Base-by-base conservation (phyloP, 1,140 invertebrate species). In the Sitobion miscanthi region DNA sequence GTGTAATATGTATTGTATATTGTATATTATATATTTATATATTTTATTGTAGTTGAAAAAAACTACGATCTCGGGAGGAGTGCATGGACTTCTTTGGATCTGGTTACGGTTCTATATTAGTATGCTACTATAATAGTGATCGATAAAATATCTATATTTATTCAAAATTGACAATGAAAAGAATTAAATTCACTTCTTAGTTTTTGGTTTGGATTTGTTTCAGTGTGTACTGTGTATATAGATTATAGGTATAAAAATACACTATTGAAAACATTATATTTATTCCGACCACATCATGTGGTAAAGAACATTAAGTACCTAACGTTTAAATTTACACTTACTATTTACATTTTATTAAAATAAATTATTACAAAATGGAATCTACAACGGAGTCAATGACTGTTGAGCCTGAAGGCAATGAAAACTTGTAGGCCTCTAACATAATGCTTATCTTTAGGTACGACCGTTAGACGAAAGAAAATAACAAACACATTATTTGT, bases 321-420 rank as follows among this genome's bases (percentile, higher is more conserved):
- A 52, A 35, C n/a, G 86, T 88, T 52, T 88, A 88, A 54, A 88
- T 88, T 88, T 88, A 88, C 30, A 52, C 49, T 30, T 20, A 35
- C 38, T 86, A 86, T 88, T 88, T 88, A 88, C 47, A 88, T 88
- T 88, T 88, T 52, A 88, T 49, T 52, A 52, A 88, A 88, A 88
- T 88, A 88, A 88, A 88, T 52, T 88, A 52, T 52, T 88, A 88
- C 49, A 52, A 89, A 47, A 23, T 89, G 20, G 49, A 11, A 57
- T 88, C 49, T 54, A 14, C 77, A 91, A 91, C 90, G 30, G 42
- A 30, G 89, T 90, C 57, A n/a, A n/a, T n/a, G 35, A 49, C 87
- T 52, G 49, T 89, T 89, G 21, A 54, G n/a, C 49, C 25, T 89
- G 21, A 38, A 54, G n/a, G 87, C 25, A 54, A 89, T 83, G 77